Conservation (phyloP, 1,140 invertebrate genomes). For the Drosophila paulistorum region DNA sequence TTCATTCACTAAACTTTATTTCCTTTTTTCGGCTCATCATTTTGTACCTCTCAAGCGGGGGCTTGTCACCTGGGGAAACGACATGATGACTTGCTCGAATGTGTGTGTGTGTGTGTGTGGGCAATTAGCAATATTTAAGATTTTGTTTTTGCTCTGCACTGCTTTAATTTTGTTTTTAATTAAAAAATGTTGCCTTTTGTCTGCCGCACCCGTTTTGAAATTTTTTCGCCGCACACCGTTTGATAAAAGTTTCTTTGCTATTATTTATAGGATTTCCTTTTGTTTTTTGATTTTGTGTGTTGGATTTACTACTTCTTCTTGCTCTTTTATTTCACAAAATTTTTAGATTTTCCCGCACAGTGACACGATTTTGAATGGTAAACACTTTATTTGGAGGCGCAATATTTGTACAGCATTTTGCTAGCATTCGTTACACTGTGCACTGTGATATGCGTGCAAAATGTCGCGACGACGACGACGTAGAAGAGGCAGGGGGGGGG, state of each 20-base stretch:
- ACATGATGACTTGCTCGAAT: constrained; percentile 2
- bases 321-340: constrained; percentile 65
- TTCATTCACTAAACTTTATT: constrained; percentile 13
- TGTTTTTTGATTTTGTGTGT: constrained; percentile 40
- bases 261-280: constrained; percentile 72
- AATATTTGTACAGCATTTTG: constrained; percentile 3
- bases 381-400: background rate
- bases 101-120: background rate
- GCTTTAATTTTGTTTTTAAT: constrained; percentile 48
- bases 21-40: background rate
- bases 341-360: constrained; percentile 62
- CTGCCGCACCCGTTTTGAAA: constrained; percentile 21
- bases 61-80: background rate
- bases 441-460: constrained; percentile 56
- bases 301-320: constrained; percentile 17
- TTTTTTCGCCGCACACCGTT: constrained; percentile 34
- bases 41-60: background rate
- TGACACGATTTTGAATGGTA: constrained; percentile 13
- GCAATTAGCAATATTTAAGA: constrained; percentile 12
- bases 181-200: constrained; percentile 45
- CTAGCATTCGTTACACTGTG: constrained; percentile 43
- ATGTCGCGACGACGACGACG: constrained; percentile 52
- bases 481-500: constrained; percentile 35
- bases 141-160: constrained; percentile 28
- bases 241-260: constrained; percentile 65